Evolutionary conservation across 92 coral and sea anemone species (phyloP).

Genomic region (Porites cylindrica): DNA sequence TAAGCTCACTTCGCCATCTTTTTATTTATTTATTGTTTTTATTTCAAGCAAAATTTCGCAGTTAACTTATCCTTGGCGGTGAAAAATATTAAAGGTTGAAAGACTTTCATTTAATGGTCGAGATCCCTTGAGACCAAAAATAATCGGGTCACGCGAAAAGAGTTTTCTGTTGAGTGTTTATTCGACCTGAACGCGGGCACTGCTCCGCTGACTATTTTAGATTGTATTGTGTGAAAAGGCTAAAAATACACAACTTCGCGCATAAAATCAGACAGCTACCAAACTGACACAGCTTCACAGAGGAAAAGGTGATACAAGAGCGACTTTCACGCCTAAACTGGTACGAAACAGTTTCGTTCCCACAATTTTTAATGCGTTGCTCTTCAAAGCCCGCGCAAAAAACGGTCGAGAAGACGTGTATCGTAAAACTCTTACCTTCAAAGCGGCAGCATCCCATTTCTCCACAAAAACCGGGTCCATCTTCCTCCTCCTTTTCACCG

Average conservation of each 20-base stretch:
- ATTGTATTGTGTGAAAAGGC: background rate
- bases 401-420: background rate
- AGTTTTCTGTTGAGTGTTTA: slow-evolving; percentile 21
- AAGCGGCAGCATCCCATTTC: slow-evolving; percentile 94
- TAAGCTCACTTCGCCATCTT: too few species aligned
- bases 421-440: slow-evolving; percentile 67
- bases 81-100: background rate
- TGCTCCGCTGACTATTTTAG: background rate
- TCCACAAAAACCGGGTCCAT: slow-evolving; percentile 82
- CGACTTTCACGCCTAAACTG: slow-evolving; percentile 19
- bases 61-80: background rate
- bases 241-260: background rate
- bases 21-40: too few species aligned
- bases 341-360: background rate
- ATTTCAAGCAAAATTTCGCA: background rate
- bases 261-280: background rate
- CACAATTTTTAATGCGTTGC: background rate
- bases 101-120: background rate
- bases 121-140: slow-evolving; percentile 18
- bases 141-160: slow-evolving; percentile 35
- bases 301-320: background rate
- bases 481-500: slow-evolving; percentile 59
- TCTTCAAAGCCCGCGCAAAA: slow-evolving; percentile 29
- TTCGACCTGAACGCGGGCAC: slow-evolving; percentile 37
- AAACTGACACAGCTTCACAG: background rate